A percentile compares a stretch with the other conserved stretches of the same genome.
Evolutionary conservation across 2,797 vertebrate genomes (phyloP).

Genomic region (Rhinophrynus dorsalis): DNA sequence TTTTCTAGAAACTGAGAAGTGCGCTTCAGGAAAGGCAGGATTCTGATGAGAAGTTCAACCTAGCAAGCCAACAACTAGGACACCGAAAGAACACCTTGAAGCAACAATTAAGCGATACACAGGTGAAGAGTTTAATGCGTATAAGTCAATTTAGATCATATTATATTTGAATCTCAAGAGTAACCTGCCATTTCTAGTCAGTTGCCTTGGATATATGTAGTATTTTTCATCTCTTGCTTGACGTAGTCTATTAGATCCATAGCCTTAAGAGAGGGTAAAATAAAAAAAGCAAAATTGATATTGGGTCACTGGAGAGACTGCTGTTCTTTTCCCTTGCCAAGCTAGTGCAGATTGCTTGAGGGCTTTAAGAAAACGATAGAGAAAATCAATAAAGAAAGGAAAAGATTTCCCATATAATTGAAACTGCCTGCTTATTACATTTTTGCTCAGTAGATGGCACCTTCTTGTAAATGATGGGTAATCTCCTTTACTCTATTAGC

Average conservation of each 20-base stretch:
- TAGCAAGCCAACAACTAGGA: slow-evolving; percentile 51
- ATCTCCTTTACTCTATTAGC: slow-evolving; percentile 46
- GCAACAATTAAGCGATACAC: slow-evolving; percentile 47
- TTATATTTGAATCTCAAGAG: slow-evolving; percentile 32
- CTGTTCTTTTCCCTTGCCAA: slow-evolving; percentile 57
- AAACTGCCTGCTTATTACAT: slow-evolving; percentile 63
- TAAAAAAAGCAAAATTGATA: slow-evolving; percentile 57
- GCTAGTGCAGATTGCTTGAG: slow-evolving; percentile 51
- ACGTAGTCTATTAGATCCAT: slow-evolving; percentile 48
- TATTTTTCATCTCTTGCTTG: slow-evolving; percentile 54
- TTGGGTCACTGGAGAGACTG: slow-evolving; percentile 56
- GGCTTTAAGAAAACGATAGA: slow-evolving; percentile 54
- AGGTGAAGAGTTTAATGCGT: slow-evolving; percentile 57
- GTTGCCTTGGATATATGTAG: slow-evolving; percentile 36
- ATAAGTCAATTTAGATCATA: slow-evolving; percentile 35
- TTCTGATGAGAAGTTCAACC: slow-evolving; percentile 47
- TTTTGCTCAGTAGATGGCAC: slow-evolving; percentile 73
- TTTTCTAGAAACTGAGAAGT: slow-evolving; percentile 52
- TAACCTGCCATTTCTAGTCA: slow-evolving; percentile 49
- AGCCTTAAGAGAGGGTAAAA: slow-evolving; percentile 52
- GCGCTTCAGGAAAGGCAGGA: slow-evolving; percentile 49
- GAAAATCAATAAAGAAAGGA: slow-evolving; percentile 57
- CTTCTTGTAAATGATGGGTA: slow-evolving; percentile 68
- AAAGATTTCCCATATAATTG: slow-evolving; percentile 55
- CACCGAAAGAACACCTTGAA: slow-evolving; percentile 42